Evolutionary conservation across 2,888 invertebrate genomes (phyloP).

Genomic region (Hemaris fuciformis): DNA sequence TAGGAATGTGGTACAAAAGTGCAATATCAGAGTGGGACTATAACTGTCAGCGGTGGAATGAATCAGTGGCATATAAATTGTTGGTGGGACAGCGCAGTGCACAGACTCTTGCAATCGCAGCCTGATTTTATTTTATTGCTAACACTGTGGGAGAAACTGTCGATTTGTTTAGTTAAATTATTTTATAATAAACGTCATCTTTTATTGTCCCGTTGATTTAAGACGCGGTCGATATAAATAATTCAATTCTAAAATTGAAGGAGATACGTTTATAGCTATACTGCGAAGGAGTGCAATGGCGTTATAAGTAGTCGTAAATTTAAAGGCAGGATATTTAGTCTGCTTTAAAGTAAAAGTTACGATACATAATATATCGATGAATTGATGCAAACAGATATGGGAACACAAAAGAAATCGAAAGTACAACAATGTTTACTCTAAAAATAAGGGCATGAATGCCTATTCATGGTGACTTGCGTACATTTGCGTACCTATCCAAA

Average conservation of each 20-base stretch:
- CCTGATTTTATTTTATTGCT: slow-evolving; percentile 68
- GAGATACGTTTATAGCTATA: background rate
- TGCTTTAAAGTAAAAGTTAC: background rate
- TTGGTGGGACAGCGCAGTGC: slow-evolving; percentile 59
- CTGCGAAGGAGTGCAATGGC: background rate
- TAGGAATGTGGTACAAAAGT: slow-evolving; percentile 70
- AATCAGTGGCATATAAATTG: slow-evolving; percentile 76
- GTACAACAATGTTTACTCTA: slow-evolving; percentile 32
- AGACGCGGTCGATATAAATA: background rate
- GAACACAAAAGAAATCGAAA: slow-evolving; percentile 35
- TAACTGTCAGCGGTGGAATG: slow-evolving; percentile 74
- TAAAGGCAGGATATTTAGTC: background rate
- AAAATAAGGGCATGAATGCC: slow-evolving; percentile 27
- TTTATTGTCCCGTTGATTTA: slow-evolving; percentile 4
- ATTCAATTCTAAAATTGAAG: slow-evolving; percentile 2
- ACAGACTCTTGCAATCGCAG: slow-evolving; percentile 49
- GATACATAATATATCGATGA: background rate
- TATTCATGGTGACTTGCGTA: slow-evolving; percentile 61
- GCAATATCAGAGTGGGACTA: slow-evolving; percentile 73
- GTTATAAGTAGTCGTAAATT: background rate
- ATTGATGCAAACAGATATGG: background rate
- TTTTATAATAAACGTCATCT: slow-evolving; percentile 40
- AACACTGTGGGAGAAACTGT: slow-evolving; percentile 50
- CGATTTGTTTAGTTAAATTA: slow-evolving; percentile 66
- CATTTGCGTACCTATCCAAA: slow-evolving; percentile 53